Conservation (phyloP, 2,113 vertebrate species). For the Lepus americanus region DNA sequence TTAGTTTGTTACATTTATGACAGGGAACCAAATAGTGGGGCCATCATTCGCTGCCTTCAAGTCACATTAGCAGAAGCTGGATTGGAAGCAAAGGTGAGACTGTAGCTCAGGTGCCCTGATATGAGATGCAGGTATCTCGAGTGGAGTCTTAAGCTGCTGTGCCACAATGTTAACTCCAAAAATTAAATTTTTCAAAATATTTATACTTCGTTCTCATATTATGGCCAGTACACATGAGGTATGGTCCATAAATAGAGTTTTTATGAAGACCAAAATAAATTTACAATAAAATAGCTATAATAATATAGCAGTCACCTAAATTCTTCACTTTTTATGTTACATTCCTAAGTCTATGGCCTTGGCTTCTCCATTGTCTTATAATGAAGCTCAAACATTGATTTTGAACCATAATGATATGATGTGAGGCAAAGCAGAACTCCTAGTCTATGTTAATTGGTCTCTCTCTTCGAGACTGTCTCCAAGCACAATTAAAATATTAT, state of each 20-base stretch:
- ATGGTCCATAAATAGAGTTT: not conserved
- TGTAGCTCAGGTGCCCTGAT: no score
- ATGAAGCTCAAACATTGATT: slow-evolving; percentile 42
- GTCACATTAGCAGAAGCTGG: no score
- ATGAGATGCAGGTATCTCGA: no score
- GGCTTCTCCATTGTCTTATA: not conserved
- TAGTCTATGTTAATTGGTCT: slow-evolving; percentile 65
- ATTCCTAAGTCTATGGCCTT: not conserved
- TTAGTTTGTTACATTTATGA: no score
- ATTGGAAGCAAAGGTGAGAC: no score
- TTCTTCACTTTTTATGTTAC: not conserved
- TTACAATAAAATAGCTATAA: slow-evolving; percentile 4
- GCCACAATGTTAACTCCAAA: no score
- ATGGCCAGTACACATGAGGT: not conserved
- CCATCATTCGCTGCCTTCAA: no score
- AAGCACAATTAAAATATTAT: slow-evolving; percentile 68
- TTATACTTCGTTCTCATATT: not conserved
- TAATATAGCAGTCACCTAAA: not conserved
- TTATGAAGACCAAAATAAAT: not conserved
- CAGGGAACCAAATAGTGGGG: no score
- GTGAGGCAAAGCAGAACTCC: slow-evolving; percentile 65
- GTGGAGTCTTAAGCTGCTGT: no score
- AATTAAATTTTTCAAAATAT: no score
- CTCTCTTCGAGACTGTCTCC: slow-evolving; percentile 44
- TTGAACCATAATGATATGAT: not conserved